Base-by-base conservation (phyloP, 2,888 invertebrate genomes). In the Agelastica alni region DNA sequence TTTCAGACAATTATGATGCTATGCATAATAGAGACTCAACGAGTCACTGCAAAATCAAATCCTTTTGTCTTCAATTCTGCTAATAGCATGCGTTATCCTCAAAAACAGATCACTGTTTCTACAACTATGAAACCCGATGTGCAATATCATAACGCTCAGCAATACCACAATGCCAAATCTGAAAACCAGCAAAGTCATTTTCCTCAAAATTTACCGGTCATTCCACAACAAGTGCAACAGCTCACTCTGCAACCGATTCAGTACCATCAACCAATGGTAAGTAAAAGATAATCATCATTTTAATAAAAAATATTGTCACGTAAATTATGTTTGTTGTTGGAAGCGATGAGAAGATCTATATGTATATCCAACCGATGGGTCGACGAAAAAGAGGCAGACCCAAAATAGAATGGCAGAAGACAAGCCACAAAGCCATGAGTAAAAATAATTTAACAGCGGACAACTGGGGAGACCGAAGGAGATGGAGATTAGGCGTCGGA, bases 221-320 rank as follows among this genome's bases (percentile, higher is more conserved):
- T 45, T 47, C 43, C 62, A 6, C 68, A 69, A 42, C 67, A 64
- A 20, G 34, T 62, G 37, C 51, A 58, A 46, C 66, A 62, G 42
- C 39, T 49, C 47, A 53, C 48, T 47, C 47, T 26, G 43, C 59
- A 55, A 53, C 58, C 20, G 53, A 55, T 32, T 48, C 22, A 56
- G 18, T 30, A 43, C 10, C 58, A 60, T 22, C 60, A 58, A 26
- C 42, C 53, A 41, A 47, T 55, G 54, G 56, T 59, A 44, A 45
- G 51, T 48, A 32, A 32, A 7, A 31, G n/a, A n/a, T n/a, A n/a
- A n/a, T n/a, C n/a, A n/a, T n/a, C n/a, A n/a, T n/a, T n/a, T n/a
- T n/a, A n/a, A n/a, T n/a, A n/a, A n/a, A n/a, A n/a, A n/a, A n/a
- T n/a, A n/a, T n/a, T n/a, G n/a, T n/a, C n/a, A n/a, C n/a, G n/a